Evolutionary conservation across 1,140 invertebrate genomes (phyloP), one percentile per base, ranked within the genome.

Genomic region (Sycophila sp.): DNA sequence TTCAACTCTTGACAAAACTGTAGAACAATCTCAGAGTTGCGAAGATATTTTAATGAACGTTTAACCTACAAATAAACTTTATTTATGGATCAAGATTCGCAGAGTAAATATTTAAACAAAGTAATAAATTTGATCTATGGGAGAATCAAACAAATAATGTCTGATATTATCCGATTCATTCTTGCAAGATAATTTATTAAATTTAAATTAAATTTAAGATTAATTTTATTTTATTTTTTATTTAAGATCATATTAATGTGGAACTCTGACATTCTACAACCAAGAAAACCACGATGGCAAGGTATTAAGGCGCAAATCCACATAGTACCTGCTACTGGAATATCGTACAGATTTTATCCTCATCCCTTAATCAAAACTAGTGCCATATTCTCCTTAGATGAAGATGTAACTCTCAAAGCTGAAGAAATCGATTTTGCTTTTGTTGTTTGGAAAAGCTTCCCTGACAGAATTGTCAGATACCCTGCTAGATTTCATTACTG

Each of bases 41-140:
- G 96, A 98, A 87, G 96, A 99, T 86, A 98, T 98, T 84, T 90
- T 98, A 73, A 94, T 98, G 90, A 98, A 98, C n/a, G n/a, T n/a
- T n/a, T n/a, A n/a, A n/a, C n/a, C n/a, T n/a, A n/a, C n/a, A n/a
- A n/a, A n/a, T n/a, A n/a, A n/a, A n/a, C n/a, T n/a, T n/a, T n/a
- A n/a, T n/a, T n/a, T n/a, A n/a, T n/a, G n/a, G n/a, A n/a, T n/a
- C n/a, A n/a, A n/a, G n/a, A n/a, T n/a, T n/a, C n/a, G n/a, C n/a
- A n/a, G n/a, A n/a, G n/a, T n/a, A n/a, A n/a, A n/a, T n/a, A n/a
- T n/a, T n/a, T n/a, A n/a, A n/a, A n/a, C n/a, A n/a, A n/a, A n/a
- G n/a, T n/a, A n/a, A n/a, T n/a, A n/a, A n/a, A n/a, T n/a, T n/a
- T n/a, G n/a, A n/a, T n/a, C n/a, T n/a, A n/a, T n/a, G n/a, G n/a